Evolutionary conservation across 2,888 invertebrate species (phyloP), one percentile per base, ranked within the genome.

Genomic region (Lycia hirtaria): DNA sequence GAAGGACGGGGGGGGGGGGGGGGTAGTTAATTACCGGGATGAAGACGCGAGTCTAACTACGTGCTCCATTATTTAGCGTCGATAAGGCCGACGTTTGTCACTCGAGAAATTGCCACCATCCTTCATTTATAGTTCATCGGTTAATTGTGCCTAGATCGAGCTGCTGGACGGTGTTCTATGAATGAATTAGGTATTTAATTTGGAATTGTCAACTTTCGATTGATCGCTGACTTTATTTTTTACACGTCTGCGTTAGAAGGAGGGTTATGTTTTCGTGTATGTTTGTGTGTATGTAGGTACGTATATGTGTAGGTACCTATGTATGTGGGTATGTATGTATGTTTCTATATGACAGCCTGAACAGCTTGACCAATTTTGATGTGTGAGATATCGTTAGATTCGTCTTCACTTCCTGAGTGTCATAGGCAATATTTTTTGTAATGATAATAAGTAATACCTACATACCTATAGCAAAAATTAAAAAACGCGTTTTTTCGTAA

Each of bases 41-140:
- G 90, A 92, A 92, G 91, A 92, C 89, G 87, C 87, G 81, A 75
- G 78, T 85, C 87, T 90, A 90, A 91, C 86, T 88, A 87, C 87
- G 81, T 77, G 83, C 81, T 87, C 82, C 86, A 89, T 90, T 89
- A 90, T 88, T 90, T 85, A 91, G 86, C 85, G 85, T 76, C 87
- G 88, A 88, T 88, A 86, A 85, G 85, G 78, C 74, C 73, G 85
- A 85, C 85, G 82, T 90, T 90, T 91, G 90, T 91, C 91, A 87
- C 85, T 78, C 67, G 71, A 85, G 86, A 81, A 84, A 89, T 82
- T 82, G 83, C 85, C 83, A 84, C 83, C 88, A 85, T 87, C 77
- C 82, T 84, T 84, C 85, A 84, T 88, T 87, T 87, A 86, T 85
- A 83, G 84, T 86, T 84, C 79, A 82, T 84, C 78, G 76, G 82